phyloP scores from a whole-genome alignment of 2,888 invertebrate species.

The Emmelina monodactyla region DNA sequence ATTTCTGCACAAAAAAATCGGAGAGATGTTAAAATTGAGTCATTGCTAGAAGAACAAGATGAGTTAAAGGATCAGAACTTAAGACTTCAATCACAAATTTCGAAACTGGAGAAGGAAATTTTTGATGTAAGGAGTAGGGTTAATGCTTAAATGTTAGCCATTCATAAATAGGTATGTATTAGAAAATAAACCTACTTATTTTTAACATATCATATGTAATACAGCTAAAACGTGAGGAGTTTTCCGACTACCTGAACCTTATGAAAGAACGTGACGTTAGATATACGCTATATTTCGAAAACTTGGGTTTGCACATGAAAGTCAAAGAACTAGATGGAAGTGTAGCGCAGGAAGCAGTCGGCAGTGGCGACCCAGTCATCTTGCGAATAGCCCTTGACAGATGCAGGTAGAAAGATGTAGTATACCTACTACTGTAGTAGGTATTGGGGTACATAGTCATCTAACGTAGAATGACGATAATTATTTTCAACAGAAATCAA shows the following conservation, averaged over 20 bases:
- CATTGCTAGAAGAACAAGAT: conserved; percentile 32
- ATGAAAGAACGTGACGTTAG: conserved; percentile 52
- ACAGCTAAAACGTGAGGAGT: conserved; percentile 44
- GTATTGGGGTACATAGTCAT: neutral
- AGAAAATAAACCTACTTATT: no score
- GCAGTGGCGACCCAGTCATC: conserved; percentile 41
- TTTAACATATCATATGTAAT: no score
- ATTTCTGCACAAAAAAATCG: conserved; percentile 34
- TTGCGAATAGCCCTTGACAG: conserved; percentile 47
- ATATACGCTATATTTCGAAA: conserved; percentile 52
- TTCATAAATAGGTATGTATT: no score
- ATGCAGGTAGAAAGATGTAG: conserved; percentile 31
- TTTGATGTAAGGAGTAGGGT: no score
- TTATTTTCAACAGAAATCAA: conserved; percentile 35
- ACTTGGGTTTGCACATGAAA: conserved; percentile 41
- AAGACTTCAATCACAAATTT: conserved; percentile 31
- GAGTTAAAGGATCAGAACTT: conserved; percentile 33
- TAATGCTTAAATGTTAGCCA: no score
- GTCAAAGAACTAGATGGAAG: conserved; percentile 41
- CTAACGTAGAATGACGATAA: neutral
- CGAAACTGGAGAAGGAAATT: conserved; percentile 42
- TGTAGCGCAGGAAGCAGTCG: conserved; percentile 22
- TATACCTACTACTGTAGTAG: neutral
- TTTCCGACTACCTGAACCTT: conserved; percentile 40
- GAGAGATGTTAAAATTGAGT: conserved; percentile 33